Evolutionary conservation across 2,797 vertebrate species (phyloP), one percentile per base, ranked within the genome.

Genomic region (Cheracebus regulus): DNA sequence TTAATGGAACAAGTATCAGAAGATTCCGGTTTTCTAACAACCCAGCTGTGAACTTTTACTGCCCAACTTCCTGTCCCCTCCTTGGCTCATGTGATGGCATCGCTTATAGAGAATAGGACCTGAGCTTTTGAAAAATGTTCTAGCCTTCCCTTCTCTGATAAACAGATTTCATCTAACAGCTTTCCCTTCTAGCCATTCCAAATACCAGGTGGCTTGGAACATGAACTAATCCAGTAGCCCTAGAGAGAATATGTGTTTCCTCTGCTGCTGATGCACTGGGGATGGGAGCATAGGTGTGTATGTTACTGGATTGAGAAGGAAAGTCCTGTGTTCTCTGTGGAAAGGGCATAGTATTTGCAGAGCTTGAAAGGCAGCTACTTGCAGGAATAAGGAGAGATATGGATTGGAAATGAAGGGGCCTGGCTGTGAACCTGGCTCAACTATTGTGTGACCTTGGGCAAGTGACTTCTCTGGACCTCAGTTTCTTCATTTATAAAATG

Each of bases 141-240:
- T 85, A 41, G 55, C 76, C 93, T 92, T 96, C 78, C 67, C 87
- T 90, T 89, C 52, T 91, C 52, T 88, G 67, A 58, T 64, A 88
- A 84, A 50, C 5, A 36, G 88, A 24, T 92, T 96, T 96, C 19
- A 82, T 52, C 80, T 72, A 73, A 52, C 79, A 95, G 12, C 76
- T 82, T 95, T 92, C 88, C 72, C 61, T 85, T 88, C 36, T 48
- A 70, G 81, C 81, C 61, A 14, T 90, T 83, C 76, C 82, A 91
- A 57, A 30, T 67, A n/a, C 67, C 10, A 33, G 73, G 67, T 64
- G 57, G 12, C 57, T 86, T 81, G 30, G n/a, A 93, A 30, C 61
- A 36, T 90, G 57, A 95, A 85, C 48, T 48, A 36, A 93, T 26
- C 41, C 17, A 85, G 48, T 41, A 78, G 55, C 70, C 48, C 70